Conservation (phyloP, 2,113 vertebrate genomes). For the Polyodon spathula region DNA sequence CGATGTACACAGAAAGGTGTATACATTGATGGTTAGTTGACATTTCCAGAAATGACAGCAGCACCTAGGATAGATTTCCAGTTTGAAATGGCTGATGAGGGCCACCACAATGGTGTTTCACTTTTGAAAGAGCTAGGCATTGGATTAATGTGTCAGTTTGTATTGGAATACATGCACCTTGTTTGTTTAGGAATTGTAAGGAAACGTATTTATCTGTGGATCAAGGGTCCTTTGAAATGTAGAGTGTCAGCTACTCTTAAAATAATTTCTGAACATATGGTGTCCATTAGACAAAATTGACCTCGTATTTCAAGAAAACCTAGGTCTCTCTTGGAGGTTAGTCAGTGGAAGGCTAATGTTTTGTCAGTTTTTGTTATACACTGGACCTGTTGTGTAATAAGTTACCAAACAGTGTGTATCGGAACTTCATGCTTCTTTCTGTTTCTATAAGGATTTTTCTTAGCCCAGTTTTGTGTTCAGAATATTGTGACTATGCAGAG, state of each 20-base stretch:
- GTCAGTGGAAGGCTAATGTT: constrained; percentile 17
- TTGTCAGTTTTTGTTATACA: constrained; percentile 16
- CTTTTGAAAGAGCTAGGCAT: constrained; percentile 17
- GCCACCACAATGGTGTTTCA: constrained; percentile 14
- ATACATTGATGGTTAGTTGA: constrained; percentile 10
- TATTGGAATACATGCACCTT: constrained; percentile 15
- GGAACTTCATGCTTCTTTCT: constrained; percentile 18
- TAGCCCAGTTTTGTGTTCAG: constrained; percentile 15
- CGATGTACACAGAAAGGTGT: constrained; percentile 12
- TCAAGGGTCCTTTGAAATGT: constrained; percentile 8
- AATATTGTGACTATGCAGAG: constrained; percentile 16
- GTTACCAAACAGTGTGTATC: constrained; percentile 6
- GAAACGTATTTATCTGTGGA: constrained; percentile 6
- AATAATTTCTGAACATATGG: not conserved
- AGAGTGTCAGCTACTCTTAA: not conserved
- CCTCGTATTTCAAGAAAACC: constrained; percentile 10
- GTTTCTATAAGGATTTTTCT: constrained; percentile 11
- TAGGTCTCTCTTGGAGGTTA: constrained; percentile 1
- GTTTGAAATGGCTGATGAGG: constrained; percentile 15
- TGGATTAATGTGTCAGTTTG: not conserved
- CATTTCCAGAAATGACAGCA: constrained; percentile 8
- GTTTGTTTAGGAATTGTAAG: constrained; percentile 14
- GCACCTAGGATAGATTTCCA: constrained; percentile 4
- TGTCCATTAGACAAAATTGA: not conserved
- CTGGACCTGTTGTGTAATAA: constrained; percentile 12